A percentile compares a stretch with the other conserved stretches of the same genome.
phyloP scores from a whole-genome alignment of 2,113 vertebrate species.

The Channa argus region DNA sequence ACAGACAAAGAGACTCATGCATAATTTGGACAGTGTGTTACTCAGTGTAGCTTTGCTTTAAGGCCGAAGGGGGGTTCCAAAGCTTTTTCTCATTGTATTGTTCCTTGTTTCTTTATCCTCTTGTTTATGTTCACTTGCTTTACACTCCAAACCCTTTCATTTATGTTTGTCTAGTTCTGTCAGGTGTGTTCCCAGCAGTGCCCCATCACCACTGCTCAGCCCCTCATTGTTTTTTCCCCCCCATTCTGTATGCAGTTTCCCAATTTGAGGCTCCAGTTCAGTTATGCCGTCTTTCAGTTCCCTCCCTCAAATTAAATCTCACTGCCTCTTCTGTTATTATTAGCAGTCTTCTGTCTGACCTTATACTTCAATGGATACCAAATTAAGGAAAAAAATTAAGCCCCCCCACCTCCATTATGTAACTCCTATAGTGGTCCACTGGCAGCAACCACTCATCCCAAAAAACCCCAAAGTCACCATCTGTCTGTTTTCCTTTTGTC shows the following conservation, averaged over 20 bases:
- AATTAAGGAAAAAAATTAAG: constrained; percentile 37
- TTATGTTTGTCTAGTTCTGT: constrained; percentile 20
- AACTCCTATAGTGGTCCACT: constrained; percentile 66
- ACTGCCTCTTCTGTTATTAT: too few species aligned
- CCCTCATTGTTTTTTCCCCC: too few species aligned
- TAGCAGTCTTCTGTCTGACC: not conserved
- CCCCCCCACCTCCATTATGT: constrained; percentile 57
- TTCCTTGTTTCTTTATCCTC: constrained; percentile 27
- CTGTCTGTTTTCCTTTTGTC: constrained; percentile 9
- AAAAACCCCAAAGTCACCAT: constrained; percentile 37
- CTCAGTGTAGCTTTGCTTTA: constrained; percentile 48
- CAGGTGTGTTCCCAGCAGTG: constrained; percentile 43
- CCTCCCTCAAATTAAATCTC: too few species aligned
- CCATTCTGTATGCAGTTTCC: too few species aligned
- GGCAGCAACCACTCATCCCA: constrained; percentile 59
- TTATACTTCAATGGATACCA: constrained; percentile 34
- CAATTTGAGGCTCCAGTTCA: too few species aligned
- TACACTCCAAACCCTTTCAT: constrained; percentile 29
- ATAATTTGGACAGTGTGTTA: constrained; percentile 49
- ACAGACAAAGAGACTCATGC: constrained; percentile 65
- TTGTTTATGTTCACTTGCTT: constrained; percentile 1
- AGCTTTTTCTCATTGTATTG: constrained; percentile 3
- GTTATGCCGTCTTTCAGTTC: too few species aligned
- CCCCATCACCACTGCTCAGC: constrained; percentile 19
- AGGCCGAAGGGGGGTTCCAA: constrained; percentile 34